Evolutionary conservation across 2,113 vertebrate species (phyloP).

Genomic region (Sceloporus undulatus): DNA sequence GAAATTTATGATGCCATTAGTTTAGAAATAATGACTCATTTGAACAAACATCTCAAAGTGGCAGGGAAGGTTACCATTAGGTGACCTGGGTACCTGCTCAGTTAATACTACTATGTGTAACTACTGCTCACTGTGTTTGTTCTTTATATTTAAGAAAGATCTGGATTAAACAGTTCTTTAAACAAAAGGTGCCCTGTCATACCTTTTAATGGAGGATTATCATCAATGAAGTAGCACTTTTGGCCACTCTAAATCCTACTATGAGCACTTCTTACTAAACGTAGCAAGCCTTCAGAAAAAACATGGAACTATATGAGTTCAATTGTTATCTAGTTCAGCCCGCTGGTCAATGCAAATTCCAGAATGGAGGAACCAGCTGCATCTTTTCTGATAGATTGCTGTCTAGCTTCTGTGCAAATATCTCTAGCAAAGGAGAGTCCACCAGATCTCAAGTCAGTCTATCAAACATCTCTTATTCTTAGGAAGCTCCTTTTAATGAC

Average conservation of each 20-base stretch:
- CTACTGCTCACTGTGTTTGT: neutral
- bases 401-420: neutral
- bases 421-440: neutral
- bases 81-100: neutral
- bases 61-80: neutral
- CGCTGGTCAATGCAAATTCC: neutral
- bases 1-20: neutral
- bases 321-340: neutral
- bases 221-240: neutral
- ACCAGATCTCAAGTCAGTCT: neutral
- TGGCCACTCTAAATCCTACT: neutral
- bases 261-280: neutral
- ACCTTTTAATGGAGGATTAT: neutral
- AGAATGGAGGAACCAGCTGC: neutral
- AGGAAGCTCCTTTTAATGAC: neutral
- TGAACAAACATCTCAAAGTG: neutral
- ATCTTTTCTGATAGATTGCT: neutral
- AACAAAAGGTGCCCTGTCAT: neutral
- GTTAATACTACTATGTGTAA: neutral
- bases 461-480: neutral
- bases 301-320: neutral
- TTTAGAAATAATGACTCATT: neutral
- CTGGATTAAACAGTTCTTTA: neutral
- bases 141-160: neutral
- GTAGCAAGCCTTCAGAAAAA: neutral